A percentile compares a stretch with the other conserved stretches of the same genome.
Conservation (phyloP, 2,888 invertebrate species). For the Schizaphis graminum region DNA sequence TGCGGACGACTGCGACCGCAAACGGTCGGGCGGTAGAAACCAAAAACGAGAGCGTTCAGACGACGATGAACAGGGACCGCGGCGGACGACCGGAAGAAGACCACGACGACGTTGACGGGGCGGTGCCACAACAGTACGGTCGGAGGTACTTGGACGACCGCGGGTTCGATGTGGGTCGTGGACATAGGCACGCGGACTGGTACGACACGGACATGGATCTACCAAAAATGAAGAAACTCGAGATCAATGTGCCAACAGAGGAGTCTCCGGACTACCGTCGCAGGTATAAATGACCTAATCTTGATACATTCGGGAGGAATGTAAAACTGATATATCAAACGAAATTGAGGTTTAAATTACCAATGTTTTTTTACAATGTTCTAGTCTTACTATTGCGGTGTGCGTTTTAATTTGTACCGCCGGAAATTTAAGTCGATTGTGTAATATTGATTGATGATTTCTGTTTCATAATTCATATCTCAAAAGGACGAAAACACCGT, state of each 20-base stretch:
- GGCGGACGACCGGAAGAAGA: background rate
- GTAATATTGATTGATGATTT: background rate
- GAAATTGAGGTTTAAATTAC: background rate
- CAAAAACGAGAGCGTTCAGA: conserved; percentile 40
- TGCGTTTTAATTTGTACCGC: background rate
- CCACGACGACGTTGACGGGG: conserved; percentile 26
- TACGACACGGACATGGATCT: conserved; percentile 60
- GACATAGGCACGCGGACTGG: conserved; percentile 37
- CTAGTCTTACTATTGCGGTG: background rate
- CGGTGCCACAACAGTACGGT: conserved; percentile 50
- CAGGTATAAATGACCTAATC: background rate
- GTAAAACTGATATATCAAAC: background rate
- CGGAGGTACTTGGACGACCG: conserved; percentile 55
- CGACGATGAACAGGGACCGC: background rate
- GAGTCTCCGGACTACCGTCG: conserved; percentile 43
- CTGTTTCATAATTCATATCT: background rate
- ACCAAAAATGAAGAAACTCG: conserved; percentile 59
- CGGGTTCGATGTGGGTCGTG: conserved; percentile 26
- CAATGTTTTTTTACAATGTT: background rate
- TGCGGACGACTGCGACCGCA: conserved; percentile 29
- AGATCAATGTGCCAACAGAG: conserved; percentile 42
- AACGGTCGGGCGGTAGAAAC: background rate
- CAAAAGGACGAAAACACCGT: background rate
- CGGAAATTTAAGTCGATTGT: background rate
- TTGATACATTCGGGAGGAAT: background rate